phyloP scores from a whole-genome alignment of 2,113 vertebrate genomes.

The Oreochromis niloticus region DNA sequence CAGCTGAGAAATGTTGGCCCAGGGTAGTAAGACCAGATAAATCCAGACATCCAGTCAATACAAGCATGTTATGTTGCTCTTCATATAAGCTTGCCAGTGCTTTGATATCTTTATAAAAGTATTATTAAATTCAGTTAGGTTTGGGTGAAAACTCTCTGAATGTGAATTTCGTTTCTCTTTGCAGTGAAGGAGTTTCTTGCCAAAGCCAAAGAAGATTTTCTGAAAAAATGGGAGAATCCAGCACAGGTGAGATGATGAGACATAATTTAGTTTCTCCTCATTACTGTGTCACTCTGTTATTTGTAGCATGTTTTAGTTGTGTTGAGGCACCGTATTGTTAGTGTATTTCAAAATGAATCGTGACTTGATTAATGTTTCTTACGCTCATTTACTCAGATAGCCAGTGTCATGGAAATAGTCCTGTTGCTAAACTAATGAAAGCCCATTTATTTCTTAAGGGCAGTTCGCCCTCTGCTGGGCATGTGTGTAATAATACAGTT shows the following conservation, averaged over 20 bases:
- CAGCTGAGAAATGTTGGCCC: not conserved
- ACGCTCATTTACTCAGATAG: not conserved
- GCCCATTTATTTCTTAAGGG: not conserved
- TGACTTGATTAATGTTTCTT: not conserved
- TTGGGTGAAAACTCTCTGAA: not conserved
- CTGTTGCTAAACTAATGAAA: not conserved
- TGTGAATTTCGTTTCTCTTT: conserved; percentile 16
- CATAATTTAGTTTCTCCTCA: not conserved
- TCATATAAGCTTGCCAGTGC: not conserved
- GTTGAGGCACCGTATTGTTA: not conserved
- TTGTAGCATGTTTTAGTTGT: not conserved
- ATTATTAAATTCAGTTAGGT: rapidly evolving
- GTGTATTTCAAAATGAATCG: not conserved
- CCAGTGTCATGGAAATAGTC: not conserved
- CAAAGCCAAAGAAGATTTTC: conserved; percentile 95
- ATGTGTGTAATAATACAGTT: not conserved
- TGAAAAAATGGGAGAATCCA: conserved; percentile 93
- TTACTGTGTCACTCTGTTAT: not conserved
- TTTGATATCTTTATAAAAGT: not conserved
- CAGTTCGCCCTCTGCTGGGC: conserved; percentile 65
- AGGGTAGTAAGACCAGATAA: not conserved
- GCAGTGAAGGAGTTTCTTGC: conserved; percentile 93
- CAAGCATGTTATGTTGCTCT: not conserved
- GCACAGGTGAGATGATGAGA: conserved; percentile 70
- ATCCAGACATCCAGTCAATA: not conserved